Percentiles rank a stretch among this genome's conserved stretches.
Conservation (phyloP, 2,113 vertebrate genomes). For the Bubo bubo region DNA sequence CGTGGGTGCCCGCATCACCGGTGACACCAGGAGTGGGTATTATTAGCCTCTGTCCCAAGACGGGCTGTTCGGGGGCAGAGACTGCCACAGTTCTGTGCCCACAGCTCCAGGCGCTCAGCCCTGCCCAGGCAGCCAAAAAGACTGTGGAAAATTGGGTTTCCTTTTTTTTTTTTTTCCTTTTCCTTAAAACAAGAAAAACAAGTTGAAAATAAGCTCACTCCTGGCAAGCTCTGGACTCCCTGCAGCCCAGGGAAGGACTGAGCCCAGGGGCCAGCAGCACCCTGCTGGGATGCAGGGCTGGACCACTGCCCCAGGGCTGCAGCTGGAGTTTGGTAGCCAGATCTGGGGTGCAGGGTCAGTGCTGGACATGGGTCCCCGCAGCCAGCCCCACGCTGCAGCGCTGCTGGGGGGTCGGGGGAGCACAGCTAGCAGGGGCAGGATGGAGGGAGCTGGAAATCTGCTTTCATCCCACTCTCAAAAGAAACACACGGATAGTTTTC, state of each 20-base stretch:
- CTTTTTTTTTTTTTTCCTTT: background rate
- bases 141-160: background rate
- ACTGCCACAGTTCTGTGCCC: background rate
- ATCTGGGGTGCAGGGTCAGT: background rate
- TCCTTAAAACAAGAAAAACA: background rate
- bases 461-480: background rate
- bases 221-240: background rate
- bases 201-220: background rate
- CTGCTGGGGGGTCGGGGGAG: fast-evolving
- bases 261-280: background rate
- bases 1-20: fast-evolving
- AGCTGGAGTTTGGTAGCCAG: background rate
- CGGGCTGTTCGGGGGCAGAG: fast-evolving
- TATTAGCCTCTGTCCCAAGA: fast-evolving
- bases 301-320: background rate
- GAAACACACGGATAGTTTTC: background rate
- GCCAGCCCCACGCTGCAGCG: fast-evolving
- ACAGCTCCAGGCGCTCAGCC: background rate
- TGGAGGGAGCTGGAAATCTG: background rate
- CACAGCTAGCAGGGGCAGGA: fast-evolving
- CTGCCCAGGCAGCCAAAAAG: background rate
- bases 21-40: fast-evolving
- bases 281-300: background rate
- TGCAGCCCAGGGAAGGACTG: background rate
- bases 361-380: fast-evolving